A percentile compares a stretch with the other conserved stretches of the same genome.
phyloP scores from a whole-genome alignment of 1,140 invertebrate species.

The Paralvinella palmiformis region DNA sequence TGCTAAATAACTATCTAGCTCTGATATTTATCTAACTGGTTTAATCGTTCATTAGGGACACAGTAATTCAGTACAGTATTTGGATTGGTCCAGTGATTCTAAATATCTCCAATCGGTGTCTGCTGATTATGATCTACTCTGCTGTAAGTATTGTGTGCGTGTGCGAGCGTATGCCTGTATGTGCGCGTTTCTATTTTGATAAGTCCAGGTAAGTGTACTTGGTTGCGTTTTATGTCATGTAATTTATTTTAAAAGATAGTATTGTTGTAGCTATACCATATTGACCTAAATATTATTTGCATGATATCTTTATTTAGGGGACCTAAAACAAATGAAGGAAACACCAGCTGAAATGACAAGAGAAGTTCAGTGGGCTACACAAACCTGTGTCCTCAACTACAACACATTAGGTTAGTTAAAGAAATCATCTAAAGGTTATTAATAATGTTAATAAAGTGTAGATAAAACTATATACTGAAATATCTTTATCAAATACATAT shows the following conservation, averaged over 20 bases:
- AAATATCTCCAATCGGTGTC: constrained; percentile 78
- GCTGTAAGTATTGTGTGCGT: constrained; percentile 53
- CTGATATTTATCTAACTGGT: background rate
- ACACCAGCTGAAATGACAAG: constrained; percentile 70
- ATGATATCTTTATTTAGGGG: constrained; percentile 28
- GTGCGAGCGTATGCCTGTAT: background rate
- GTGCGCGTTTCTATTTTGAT: constrained; percentile 46
- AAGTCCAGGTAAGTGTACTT: background rate
- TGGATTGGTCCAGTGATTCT: constrained; percentile 82
- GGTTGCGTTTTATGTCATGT: background rate
- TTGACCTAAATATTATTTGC: background rate
- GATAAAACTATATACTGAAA: too few species aligned
- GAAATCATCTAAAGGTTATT: background rate
- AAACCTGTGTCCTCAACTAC: constrained; percentile 73
- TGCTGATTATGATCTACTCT: constrained; percentile 80
- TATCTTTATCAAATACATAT: too few species aligned
- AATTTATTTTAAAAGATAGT: too few species aligned
- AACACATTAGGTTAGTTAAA: constrained; percentile 60
- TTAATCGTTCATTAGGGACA: constrained; percentile 58
- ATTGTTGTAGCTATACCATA: too few species aligned
- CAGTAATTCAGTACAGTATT: constrained; percentile 77
- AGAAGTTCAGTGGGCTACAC: constrained; percentile 73
- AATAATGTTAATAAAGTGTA: too few species aligned
- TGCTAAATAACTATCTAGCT: too few species aligned
- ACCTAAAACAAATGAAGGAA: constrained; percentile 41